Percentiles rank a stretch among this genome's conserved stretches.
Conservation (phyloP, 2,888 invertebrate genomes). For the Rhimphoctona megacephalus region DNA sequence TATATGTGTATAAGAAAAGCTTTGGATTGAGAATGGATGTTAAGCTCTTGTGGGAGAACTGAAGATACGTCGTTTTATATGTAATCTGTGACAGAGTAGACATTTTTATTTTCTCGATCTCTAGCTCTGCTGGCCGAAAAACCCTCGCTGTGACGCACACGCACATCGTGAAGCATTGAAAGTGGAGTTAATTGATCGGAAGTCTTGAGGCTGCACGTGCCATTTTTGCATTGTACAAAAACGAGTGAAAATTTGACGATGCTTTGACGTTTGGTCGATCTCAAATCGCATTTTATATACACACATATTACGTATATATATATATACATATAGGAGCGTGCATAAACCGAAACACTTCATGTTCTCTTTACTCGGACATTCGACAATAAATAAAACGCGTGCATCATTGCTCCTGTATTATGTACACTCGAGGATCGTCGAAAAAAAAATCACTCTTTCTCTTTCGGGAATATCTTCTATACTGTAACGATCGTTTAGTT, state of each 20-base stretch:
- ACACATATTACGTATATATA: background rate
- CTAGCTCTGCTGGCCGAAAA: slow-evolving; percentile 26
- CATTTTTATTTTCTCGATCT: slow-evolving; percentile 5
- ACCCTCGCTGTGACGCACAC: slow-evolving; percentile 25
- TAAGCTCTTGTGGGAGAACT: too few relatives aligned
- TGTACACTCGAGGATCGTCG: slow-evolving; percentile 30
- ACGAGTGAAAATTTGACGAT: slow-evolving; percentile 65
- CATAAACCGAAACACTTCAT: slow-evolving; percentile 24
- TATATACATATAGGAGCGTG: slow-evolving; percentile 13
- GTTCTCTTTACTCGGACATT: slow-evolving; percentile 31
- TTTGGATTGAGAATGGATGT: background rate
- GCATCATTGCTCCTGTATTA: slow-evolving; percentile 27
- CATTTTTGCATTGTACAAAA: slow-evolving; percentile 75
- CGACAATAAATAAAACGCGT: slow-evolving; percentile 65
- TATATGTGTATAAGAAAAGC: background rate
- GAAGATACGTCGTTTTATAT: slow-evolving; percentile 10
- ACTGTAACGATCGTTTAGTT: slow-evolving; percentile 64
- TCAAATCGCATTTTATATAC: slow-evolving; percentile 27
- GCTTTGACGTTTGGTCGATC: slow-evolving; percentile 65
- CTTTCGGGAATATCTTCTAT: slow-evolving; percentile 29
- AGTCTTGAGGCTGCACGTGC: slow-evolving; percentile 84
- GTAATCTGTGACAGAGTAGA: background rate
- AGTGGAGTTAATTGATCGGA: slow-evolving; percentile 84
- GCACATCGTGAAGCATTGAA: slow-evolving; percentile 75
- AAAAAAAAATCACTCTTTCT: slow-evolving; percentile 18